These are phyloP conservation scores for Anguilla anguilla DNA, from an alignment of 2,797 vertebrate species.

Conservation along the genomic window DNA sequence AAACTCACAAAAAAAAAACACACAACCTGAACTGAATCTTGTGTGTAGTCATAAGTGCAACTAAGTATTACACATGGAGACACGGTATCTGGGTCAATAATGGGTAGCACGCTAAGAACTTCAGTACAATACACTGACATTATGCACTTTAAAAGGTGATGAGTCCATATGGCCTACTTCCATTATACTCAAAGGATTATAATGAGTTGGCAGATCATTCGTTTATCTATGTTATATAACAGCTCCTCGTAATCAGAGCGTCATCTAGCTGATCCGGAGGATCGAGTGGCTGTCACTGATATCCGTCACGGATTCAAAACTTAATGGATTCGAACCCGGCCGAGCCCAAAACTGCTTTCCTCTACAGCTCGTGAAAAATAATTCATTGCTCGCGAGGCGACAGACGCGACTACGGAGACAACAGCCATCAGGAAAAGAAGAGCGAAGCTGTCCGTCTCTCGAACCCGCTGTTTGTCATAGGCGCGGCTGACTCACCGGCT, in stretches of 20 bases:
- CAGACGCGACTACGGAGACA: not conserved
- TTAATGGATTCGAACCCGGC: not conserved
- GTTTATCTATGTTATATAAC: not conserved
- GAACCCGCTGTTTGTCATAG: conserved; percentile 13
- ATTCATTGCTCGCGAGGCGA: not conserved
- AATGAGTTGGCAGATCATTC: not conserved
- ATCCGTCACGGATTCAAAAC: not conserved
- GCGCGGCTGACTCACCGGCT: conserved; percentile 26
- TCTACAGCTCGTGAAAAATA: not conserved
- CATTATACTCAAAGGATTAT: not conserved
- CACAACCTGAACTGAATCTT: not conserved
- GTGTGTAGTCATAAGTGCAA: not conserved
- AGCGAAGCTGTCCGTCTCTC: not conserved
- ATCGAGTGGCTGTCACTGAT: not conserved
- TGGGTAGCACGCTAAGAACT: not conserved
- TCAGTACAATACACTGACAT: not conserved
- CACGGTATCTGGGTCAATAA: not conserved
- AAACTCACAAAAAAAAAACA: not conserved
- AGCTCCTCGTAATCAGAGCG: not conserved
- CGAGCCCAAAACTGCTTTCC: not conserved
- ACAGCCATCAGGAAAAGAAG: not conserved
- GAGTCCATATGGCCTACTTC: not conserved
- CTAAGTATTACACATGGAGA: not conserved
- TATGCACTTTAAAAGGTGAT: not conserved
- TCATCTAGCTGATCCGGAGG: not conserved